Conservation (phyloP, 1,140 invertebrate species). For the Solenopsis fugax region DNA sequence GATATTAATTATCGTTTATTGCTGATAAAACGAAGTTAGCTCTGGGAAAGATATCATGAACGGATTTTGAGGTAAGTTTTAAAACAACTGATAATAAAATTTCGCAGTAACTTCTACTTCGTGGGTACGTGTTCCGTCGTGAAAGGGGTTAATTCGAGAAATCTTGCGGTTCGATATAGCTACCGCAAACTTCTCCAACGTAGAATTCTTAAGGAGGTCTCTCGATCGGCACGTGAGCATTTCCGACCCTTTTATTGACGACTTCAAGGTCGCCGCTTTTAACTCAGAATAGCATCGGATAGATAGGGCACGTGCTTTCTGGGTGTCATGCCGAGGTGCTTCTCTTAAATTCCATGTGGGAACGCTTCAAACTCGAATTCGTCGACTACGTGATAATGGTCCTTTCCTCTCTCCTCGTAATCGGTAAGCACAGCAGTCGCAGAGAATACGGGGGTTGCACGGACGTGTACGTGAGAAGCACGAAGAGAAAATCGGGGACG, state of each 20-base stretch:
- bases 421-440: slow-evolving; percentile 50
- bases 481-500: slow-evolving; percentile 24
- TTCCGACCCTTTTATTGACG: neutral
- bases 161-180: slow-evolving; percentile 32
- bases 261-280: slow-evolving; percentile 48
- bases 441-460: slow-evolving; percentile 15
- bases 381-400: slow-evolving; percentile 76
- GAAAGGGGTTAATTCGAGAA: slow-evolving; percentile 35
- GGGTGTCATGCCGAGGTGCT: slow-evolving; percentile 29
- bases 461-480: slow-evolving; percentile 11
- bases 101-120: neutral
- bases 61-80: slow-evolving; percentile 23
- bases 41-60: neutral
- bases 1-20: slow-evolving; percentile 20
- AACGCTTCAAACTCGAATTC: slow-evolving; percentile 74
- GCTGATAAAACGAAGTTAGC: neutral
- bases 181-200: slow-evolving; percentile 40
- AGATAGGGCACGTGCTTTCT: slow-evolving; percentile 45
- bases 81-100: slow-evolving; percentile 28
- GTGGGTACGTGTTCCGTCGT: neutral
- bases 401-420: slow-evolving; percentile 54
- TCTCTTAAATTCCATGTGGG: slow-evolving; percentile 68
- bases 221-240: slow-evolving; percentile 22
- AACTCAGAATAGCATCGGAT: neutral
- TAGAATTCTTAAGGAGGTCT: slow-evolving; percentile 10